phyloP scores from a whole-genome alignment of 1,140 invertebrate species.

The Nomia melanderi region DNA sequence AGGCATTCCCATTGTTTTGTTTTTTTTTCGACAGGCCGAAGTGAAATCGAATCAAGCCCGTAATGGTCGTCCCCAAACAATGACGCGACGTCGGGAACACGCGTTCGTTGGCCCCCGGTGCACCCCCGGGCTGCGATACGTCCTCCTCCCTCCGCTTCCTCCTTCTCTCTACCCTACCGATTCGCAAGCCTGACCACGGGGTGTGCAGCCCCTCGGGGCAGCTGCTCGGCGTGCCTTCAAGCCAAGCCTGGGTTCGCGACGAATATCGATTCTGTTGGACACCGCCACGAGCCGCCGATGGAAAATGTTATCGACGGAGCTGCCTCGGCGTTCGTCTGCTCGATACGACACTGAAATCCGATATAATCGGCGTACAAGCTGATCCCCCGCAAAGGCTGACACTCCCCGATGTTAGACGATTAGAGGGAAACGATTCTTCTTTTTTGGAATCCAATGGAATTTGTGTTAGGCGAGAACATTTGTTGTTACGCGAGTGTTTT shows the following conservation, averaged over 20 bases:
- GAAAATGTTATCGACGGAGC: constrained; percentile 60
- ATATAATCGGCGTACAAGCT: constrained; percentile 29
- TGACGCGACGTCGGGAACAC: constrained; percentile 53
- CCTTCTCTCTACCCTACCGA: constrained; percentile 41
- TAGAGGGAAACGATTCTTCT: no score
- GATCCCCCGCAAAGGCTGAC: background rate
- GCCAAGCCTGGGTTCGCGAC: constrained; percentile 39
- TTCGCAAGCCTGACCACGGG: constrained; percentile 49
- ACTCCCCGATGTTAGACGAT: no score
- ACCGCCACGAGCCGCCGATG: constrained; percentile 57
- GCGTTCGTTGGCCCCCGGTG: constrained; percentile 29
- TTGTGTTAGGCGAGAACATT: no score
- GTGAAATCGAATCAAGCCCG: constrained; percentile 51
- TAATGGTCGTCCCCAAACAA: constrained; percentile 54
- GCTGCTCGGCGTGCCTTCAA: constrained; percentile 49
- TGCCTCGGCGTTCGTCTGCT: constrained; percentile 17
- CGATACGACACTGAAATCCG: constrained; percentile 45
- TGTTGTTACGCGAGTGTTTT: no score
- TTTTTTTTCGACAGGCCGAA: background rate
- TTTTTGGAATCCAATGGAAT: no score
- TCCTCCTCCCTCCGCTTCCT: background rate
- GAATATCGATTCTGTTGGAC: constrained; percentile 64
- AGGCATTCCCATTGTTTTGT: background rate
- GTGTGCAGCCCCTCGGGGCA: constrained; percentile 39
- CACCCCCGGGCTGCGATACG: constrained; percentile 7